These are phyloP conservation scores for Sternarchorhynchus goeldii DNA, from an alignment of 2,797 vertebrate genomes.

Conservation along the genomic window DNA sequence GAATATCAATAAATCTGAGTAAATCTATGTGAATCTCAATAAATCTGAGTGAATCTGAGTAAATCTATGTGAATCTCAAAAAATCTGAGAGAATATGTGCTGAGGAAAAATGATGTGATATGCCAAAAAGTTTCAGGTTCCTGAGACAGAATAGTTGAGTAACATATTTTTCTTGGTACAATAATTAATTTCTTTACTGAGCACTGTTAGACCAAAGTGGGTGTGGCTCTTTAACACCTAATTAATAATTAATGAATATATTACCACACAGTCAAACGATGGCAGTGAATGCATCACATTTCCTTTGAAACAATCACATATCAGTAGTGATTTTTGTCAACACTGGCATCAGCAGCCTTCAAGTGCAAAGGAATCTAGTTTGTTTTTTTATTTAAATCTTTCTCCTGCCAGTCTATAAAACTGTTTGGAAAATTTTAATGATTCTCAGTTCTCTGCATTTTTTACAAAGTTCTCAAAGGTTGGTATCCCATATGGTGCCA, in stretches of 20 bases:
- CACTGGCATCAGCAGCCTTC: no score
- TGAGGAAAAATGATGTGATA: background rate
- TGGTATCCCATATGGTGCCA: slow-evolving; percentile 8
- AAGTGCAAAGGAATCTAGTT: no score
- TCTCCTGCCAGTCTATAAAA: no score
- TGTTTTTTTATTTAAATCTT: no score
- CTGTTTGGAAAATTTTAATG: background rate
- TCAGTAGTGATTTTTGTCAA: background rate
- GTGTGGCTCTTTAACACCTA: background rate
- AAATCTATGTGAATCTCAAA: background rate
- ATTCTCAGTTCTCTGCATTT: no score
- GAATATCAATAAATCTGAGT: background rate
- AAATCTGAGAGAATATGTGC: background rate
- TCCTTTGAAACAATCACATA: background rate
- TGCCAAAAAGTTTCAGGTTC: background rate
- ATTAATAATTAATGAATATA: slow-evolving; percentile 12
- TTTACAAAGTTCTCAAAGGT: slow-evolving; percentile 4
- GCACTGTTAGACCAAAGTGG: background rate
- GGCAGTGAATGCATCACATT: background rate
- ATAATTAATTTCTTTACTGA: background rate
- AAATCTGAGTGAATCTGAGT: background rate
- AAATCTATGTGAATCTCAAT: background rate
- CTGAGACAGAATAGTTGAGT: background rate
- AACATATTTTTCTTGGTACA: background rate
- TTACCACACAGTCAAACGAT: background rate